These are phyloP conservation scores for Thymallus thymallus DNA, from an alignment of 2,113 vertebrate genomes.

Conservation along the genomic window DNA sequence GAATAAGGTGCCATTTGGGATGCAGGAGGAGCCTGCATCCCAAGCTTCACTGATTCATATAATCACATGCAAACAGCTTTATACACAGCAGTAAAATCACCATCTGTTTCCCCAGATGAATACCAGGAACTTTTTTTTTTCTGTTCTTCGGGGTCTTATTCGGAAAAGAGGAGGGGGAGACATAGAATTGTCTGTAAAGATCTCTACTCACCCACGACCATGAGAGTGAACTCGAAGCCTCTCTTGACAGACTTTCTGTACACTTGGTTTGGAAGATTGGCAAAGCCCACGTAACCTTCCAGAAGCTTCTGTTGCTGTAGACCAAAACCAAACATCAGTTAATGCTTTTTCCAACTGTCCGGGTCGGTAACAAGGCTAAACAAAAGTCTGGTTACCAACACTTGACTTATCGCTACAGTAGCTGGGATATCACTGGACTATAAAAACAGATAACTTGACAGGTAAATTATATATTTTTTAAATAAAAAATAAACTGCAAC, in stretches of 20 bases:
- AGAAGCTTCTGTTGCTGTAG: constrained; percentile 93
- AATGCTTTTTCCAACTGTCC: constrained; percentile 1
- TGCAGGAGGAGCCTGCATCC: neutral
- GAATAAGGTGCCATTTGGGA: too few relatives aligned
- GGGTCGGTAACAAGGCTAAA: constrained; percentile 6
- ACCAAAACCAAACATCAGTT: constrained; percentile 40
- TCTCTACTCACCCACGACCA: constrained; percentile 90
- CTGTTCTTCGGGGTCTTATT: neutral
- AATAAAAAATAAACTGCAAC: too few relatives aligned
- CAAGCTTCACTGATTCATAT: neutral
- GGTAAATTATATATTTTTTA: neutral
- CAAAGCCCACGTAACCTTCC: constrained; percentile 95
- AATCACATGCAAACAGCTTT: neutral
- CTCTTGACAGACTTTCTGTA: constrained; percentile 96
- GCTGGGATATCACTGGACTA: neutral
- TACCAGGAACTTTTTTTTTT: neutral
- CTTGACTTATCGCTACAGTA: neutral
- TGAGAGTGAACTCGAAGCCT: constrained; percentile 95
- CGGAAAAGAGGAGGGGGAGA: too few relatives aligned
- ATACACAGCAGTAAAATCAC: neutral
- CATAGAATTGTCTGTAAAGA: neutral
- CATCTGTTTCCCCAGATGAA: neutral
- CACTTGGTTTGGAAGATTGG: constrained; percentile 95
- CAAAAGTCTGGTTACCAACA: neutral
- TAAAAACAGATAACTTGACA: neutral